Conservation (phyloP, 2,888 invertebrate species). For the Apamea epomidion region DNA sequence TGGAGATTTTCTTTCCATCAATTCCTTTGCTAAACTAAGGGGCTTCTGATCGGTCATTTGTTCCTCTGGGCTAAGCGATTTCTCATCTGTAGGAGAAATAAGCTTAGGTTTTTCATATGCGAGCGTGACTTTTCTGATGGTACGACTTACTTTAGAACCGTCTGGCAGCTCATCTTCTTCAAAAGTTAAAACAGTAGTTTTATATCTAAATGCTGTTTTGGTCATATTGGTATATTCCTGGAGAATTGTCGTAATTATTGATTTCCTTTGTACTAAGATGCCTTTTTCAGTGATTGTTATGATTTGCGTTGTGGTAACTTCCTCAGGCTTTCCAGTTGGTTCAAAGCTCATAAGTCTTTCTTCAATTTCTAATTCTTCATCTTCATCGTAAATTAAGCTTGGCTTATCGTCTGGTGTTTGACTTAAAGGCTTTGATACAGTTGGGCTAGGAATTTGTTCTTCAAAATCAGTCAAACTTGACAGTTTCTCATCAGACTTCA, state of each 20-base stretch:
- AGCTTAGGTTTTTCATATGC: conserved; percentile 57
- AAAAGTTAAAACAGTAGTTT: conserved; percentile 59
- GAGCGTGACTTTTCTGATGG: conserved; percentile 57
- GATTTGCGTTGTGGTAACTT: conserved; percentile 34
- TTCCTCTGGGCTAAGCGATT: conserved; percentile 78
- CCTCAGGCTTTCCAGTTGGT: conserved; percentile 55
- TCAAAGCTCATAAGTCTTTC: conserved; percentile 65
- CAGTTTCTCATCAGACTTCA: neutral
- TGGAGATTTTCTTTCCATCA: conserved; percentile 29
- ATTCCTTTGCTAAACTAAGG: conserved; percentile 12
- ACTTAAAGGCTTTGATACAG: neutral
- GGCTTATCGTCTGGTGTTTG: conserved; percentile 35
- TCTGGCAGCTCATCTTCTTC: conserved; percentile 65
- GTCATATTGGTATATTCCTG: conserved; percentile 64
- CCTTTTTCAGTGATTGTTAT: conserved; percentile 44
- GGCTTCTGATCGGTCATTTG: neutral
- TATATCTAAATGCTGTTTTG: conserved; percentile 54
- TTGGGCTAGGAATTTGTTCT: conserved; percentile 13
- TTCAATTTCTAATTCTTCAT: conserved; percentile 62
- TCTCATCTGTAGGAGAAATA: conserved; percentile 39
- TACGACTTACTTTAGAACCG: conserved; percentile 48
- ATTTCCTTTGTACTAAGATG: conserved; percentile 43
- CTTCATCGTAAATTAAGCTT: conserved; percentile 56
- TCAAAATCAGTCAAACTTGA: neutral
- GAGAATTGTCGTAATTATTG: conserved; percentile 46